Percentiles rank a stretch among this genome's conserved stretches.
Conservation (phyloP, 1,140 invertebrate genomes). For the Carposina sasakii region DNA sequence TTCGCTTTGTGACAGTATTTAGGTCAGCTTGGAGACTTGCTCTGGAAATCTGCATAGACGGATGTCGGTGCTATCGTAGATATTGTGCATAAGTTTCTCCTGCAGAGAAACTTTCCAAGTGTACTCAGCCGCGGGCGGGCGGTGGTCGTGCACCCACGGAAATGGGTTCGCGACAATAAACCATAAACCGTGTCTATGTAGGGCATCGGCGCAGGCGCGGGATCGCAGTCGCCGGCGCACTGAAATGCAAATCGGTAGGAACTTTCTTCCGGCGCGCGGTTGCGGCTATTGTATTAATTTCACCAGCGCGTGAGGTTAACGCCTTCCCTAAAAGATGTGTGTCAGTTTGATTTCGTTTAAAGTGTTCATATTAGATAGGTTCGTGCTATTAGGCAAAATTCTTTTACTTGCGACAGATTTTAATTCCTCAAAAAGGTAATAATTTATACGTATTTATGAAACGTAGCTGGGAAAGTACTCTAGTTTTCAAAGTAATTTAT, state of each 20-base stretch:
- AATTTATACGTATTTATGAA: no score
- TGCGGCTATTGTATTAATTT: constrained; percentile 59
- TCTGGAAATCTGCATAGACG: constrained; percentile 71
- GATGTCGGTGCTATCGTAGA: constrained; percentile 65
- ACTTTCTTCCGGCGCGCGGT: constrained; percentile 60
- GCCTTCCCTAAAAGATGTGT: constrained; percentile 27
- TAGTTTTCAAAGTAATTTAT: no score
- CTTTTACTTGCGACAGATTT: no score
- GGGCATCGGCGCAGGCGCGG: constrained; percentile 45
- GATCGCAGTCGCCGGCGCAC: constrained; percentile 29
- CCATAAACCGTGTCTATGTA: constrained; percentile 60
- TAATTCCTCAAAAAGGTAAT: no score
- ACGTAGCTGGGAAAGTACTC: no score
- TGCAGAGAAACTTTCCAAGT: constrained; percentile 66
- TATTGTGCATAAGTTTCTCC: constrained; percentile 69
- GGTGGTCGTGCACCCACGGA: constrained; percentile 59
- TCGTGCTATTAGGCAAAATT: no score
- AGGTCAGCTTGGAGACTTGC: constrained; percentile 55
- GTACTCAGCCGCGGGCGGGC: constrained; percentile 40
- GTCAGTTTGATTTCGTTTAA: no score
- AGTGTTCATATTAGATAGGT: not conserved
- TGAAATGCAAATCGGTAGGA: constrained; percentile 63
- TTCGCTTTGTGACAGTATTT: constrained; percentile 50
- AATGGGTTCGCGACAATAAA: constrained; percentile 64
- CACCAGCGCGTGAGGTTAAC: constrained; percentile 32